phyloP scores from a whole-genome alignment of 2,888 invertebrate species.

The Erebia palarica region DNA sequence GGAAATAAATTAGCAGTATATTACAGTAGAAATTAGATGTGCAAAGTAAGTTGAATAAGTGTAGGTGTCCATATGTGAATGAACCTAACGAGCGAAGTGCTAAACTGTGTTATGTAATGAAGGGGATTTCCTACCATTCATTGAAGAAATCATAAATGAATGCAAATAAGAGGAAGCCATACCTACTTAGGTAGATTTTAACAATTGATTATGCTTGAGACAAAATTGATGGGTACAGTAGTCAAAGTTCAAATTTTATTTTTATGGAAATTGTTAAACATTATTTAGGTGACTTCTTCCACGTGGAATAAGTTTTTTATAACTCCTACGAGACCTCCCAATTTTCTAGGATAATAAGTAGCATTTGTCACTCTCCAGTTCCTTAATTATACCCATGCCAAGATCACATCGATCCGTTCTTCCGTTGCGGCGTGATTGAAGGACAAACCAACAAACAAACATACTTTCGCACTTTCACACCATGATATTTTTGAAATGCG shows the following conservation, averaged over 20 bases:
- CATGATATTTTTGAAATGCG: no score
- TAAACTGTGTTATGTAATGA: slow-evolving; percentile 8
- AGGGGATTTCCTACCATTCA: slow-evolving; percentile 15
- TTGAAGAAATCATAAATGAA: slow-evolving; percentile 1
- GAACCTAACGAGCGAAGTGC: slow-evolving; percentile 9
- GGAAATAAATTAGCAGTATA: background rate
- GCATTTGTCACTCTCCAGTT: no score
- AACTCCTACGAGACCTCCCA: no score
- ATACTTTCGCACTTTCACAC: no score
- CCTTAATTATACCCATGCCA: no score
- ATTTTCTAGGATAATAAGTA: no score
- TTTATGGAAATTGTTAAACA: background rate
- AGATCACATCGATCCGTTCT: no score
- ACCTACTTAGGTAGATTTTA: background rate
- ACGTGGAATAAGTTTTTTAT: no score
- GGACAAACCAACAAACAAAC: no score
- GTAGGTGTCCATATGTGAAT: slow-evolving; percentile 8
- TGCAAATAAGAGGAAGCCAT: slow-evolving; percentile 1
- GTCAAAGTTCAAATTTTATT: background rate
- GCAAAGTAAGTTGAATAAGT: slow-evolving; percentile 6
- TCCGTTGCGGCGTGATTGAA: no score
- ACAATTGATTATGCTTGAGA: background rate
- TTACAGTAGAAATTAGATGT: background rate
- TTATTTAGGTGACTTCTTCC: no score
- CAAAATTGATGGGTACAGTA: background rate